phyloP scores from a whole-genome alignment of 30 jellyfish, hydroid and myxozoan genomes.

The Hydra vulgaris region DNA sequence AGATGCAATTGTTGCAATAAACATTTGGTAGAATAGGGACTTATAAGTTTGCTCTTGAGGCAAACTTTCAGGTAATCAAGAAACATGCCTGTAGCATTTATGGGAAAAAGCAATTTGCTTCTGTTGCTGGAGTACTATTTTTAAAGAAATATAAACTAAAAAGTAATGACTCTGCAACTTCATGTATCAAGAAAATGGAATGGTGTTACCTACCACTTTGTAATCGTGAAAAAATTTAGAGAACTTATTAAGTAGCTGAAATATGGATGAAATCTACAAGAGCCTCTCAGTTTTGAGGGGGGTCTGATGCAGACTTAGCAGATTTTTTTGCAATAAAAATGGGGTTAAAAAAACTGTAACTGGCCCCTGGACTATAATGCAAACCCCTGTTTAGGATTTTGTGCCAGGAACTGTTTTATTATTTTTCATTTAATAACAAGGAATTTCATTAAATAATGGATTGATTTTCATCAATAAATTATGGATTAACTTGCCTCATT shows the following conservation, averaged over 20 bases:
- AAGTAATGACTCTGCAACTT: not conserved
- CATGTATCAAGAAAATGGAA: not conserved
- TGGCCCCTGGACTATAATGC: too few species aligned
- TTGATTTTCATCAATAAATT: too few species aligned
- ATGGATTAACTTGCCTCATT: too few species aligned
- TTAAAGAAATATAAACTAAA: not conserved
- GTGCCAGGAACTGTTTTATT: too few species aligned
- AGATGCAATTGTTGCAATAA: not conserved
- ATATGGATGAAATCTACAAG: not conserved
- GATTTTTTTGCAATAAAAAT: too few species aligned
- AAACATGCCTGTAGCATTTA: not conserved
- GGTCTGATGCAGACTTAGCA: too few species aligned
- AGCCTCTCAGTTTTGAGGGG: too few species aligned
- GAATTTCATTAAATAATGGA: too few species aligned
- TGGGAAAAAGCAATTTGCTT: not conserved
- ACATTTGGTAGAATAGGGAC: slow-evolving; percentile 2
- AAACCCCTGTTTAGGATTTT: too few species aligned
- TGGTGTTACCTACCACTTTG: not conserved
- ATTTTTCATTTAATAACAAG: too few species aligned
- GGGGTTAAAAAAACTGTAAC: too few species aligned
- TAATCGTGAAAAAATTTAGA: not conserved
- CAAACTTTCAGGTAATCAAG: not conserved
- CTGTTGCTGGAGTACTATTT: not conserved
- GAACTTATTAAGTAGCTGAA: not conserved
- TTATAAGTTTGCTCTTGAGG: not conserved